Base-by-base conservation (phyloP, 2,797 vertebrate species). In the Gymnothorax reevesii region DNA sequence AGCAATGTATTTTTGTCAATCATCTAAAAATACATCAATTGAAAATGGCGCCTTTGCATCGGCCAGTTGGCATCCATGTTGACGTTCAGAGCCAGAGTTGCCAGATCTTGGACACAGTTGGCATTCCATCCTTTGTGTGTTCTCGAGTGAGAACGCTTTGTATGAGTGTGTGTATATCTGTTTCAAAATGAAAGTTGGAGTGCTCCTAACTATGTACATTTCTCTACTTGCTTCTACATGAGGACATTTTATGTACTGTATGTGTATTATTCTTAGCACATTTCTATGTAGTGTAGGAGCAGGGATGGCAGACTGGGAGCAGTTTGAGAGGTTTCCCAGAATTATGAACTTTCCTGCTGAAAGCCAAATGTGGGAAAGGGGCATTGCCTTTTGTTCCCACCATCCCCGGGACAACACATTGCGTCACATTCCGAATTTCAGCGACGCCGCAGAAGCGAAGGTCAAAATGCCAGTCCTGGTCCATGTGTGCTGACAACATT, bases 301-400 rank as follows among this genome's bases (percentile, higher is more conserved):
- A 13, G 27, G 49, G 82, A 42, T 42, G 82, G n/a, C 27, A 15
- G 12, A 52, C 49, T 10, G 80, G 85, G 80, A 57, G 20, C 9
- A 66, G 52, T 55, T 15, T 25, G 79, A 66, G 59, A 49, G 62
- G 77, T 54, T 83, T 79, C 57, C 83, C 59, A 55, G 10, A 71
- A 25, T 91, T 87, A 86, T 88, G 69, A 73, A 55, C 83, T 84
- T 33, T 59, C 87, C 62, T 88, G 52, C 27, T 83, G 59, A 91
- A 89, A 93, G 91, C 85, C 90, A 88, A 88, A 93, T 94, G 92
- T 97, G 96, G 95, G 95, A 95, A 96, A 94, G 49, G 42, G 87
- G 83, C 86, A 91, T 87, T 87, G 89, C 71, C 89, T 88, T 89
- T 85, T 89, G 55, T 92, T 96, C 96, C 95, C 94, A 93, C 91